Percentiles rank a stretch among this genome's conserved stretches.
These are phyloP conservation scores for Procavia capensis DNA, from an alignment of 2,113 vertebrate species.

Conservation along the genomic window DNA sequence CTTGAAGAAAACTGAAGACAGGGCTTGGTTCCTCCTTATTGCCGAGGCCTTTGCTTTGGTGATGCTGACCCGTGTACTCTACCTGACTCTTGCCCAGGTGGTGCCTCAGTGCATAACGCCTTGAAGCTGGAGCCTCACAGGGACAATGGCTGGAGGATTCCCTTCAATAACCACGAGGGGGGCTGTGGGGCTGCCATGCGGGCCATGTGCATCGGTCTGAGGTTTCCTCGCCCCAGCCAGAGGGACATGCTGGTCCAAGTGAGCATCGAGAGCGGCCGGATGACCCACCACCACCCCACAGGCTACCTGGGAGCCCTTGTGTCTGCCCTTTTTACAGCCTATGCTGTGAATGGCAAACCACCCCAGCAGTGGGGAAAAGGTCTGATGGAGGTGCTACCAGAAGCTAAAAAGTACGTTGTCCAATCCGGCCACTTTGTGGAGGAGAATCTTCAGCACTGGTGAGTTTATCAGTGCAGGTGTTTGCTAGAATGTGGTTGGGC, in stretches of 20 bases:
- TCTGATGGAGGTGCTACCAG: conserved; percentile 86
- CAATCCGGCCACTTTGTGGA: conserved; percentile 82
- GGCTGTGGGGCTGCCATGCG: conserved; percentile 92
- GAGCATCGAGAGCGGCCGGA: conserved; percentile 91
- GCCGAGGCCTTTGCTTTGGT: background rate
- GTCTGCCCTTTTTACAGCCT: conserved; percentile 89
- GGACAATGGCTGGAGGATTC: conserved; percentile 83
- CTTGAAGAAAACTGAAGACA: background rate
- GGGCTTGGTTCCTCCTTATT: background rate
- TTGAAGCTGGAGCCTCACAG: conserved; percentile 44
- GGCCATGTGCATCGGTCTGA: conserved; percentile 91
- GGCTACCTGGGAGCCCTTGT: conserved; percentile 90
- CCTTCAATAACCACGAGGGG: conserved; percentile 81
- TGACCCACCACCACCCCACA: conserved; percentile 93
- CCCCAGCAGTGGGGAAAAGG: conserved; percentile 87
- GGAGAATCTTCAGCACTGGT: conserved; percentile 89
- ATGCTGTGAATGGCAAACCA: conserved; percentile 83
- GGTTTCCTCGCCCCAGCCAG: conserved; percentile 82
- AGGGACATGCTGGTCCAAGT: conserved; percentile 85
- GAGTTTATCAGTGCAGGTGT: conserved; percentile 54
- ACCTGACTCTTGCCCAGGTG: conserved; percentile 71
- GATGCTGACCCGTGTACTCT: background rate
- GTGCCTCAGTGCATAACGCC: fast-evolving
- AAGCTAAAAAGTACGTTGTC: conserved; percentile 85
- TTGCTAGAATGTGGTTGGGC: background rate